These are phyloP conservation scores for Pipistrellus pygmaeus DNA, from an alignment of 2,797 vertebrate genomes.

Conservation along the genomic window DNA sequence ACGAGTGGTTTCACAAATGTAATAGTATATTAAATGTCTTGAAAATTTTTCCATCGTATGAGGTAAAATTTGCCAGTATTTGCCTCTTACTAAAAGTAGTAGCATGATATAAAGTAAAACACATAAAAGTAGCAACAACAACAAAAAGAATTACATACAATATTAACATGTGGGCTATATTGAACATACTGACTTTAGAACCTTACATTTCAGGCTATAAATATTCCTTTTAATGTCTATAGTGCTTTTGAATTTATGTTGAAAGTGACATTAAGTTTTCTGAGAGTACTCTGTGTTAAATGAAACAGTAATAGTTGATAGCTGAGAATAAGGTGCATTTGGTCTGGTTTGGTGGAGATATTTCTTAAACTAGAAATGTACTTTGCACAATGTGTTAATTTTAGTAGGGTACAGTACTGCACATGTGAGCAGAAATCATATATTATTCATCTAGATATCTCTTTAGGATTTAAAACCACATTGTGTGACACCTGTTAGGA, in stretches of 20 bases:
- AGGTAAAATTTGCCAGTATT: conserved; percentile 30
- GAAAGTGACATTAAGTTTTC: conserved; percentile 31
- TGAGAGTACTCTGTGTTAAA: background rate
- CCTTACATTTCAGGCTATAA: background rate
- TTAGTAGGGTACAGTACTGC: background rate
- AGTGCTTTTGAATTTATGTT: background rate
- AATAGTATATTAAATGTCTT: conserved; percentile 66
- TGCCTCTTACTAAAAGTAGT: conserved; percentile 37
- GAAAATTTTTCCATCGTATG: conserved; percentile 38
- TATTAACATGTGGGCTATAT: background rate
- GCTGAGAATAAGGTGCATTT: background rate
- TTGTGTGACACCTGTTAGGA: background rate
- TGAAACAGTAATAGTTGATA: background rate
- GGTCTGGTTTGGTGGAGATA: background rate
- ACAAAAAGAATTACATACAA: background rate
- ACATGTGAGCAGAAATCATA: background rate
- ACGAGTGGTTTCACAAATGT: conserved; percentile 77
- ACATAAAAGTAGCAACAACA: background rate
- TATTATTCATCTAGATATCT: conserved; percentile 40
- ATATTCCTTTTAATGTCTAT: background rate
- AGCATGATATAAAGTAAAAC: background rate
- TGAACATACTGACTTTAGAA: background rate
- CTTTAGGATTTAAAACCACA: conserved; percentile 18
- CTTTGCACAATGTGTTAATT: background rate
- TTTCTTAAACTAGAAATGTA: background rate